phyloP scores from a whole-genome alignment of 23 tunicate species.

The Ascidia mentula region DNA sequence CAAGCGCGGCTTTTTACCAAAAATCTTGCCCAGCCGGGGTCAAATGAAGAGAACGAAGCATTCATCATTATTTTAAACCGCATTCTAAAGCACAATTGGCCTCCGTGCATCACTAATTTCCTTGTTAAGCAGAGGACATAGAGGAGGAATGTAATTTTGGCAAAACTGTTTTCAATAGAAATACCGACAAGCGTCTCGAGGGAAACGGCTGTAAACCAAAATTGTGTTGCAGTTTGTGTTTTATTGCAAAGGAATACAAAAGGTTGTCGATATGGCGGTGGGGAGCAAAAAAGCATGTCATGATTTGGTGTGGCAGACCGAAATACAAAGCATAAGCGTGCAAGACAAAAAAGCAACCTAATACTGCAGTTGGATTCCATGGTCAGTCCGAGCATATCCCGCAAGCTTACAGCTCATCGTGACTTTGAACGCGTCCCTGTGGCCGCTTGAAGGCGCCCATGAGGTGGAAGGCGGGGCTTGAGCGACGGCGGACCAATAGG shows the following conservation, averaged over 20 bases:
- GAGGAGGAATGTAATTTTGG: no score
- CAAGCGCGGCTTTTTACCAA: no score
- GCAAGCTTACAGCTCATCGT: conserved; percentile 89
- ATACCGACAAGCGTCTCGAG: no score
- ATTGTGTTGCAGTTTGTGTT: neutral
- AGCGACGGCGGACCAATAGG: conserved; percentile 52
- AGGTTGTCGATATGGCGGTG: neutral
- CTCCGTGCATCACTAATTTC: no score
- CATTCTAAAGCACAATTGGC: no score
- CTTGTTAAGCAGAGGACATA: no score
- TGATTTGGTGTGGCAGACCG: neutral
- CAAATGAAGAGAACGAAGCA: no score
- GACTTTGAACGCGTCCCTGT: conserved; percentile 39
- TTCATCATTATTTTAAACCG: no score
- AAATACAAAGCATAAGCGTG: neutral
- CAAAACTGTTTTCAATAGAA: no score
- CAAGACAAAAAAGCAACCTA: neutral
- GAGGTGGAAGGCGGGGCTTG: conserved; percentile 44
- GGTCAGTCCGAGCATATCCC: no score
- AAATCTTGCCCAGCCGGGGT: no score
- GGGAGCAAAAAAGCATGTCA: neutral
- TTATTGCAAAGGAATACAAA: neutral
- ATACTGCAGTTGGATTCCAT: neutral
- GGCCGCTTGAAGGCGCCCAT: conserved; percentile 81
- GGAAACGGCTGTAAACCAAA: no score